Evolutionary conservation across 2,888 invertebrate species (phyloP).

Genomic region (Carterocephalus palaemon): DNA sequence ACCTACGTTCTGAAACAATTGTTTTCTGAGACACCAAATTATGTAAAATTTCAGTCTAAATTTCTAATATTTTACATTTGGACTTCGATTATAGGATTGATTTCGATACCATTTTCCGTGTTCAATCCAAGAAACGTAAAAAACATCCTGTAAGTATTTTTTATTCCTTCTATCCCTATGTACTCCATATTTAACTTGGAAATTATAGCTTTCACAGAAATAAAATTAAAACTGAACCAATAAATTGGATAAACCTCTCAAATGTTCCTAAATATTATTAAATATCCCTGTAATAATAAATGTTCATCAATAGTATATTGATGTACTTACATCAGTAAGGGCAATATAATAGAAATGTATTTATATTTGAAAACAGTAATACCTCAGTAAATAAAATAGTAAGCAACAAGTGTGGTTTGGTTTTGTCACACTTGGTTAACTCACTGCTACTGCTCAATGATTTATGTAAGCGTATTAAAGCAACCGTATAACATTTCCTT

Average conservation of each 20-base stretch:
- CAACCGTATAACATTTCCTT: conserved; percentile 7
- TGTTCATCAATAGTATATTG: too few relatives aligned
- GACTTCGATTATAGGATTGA: conserved; percentile 61
- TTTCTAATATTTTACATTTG: conserved; percentile 70
- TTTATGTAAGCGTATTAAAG: conserved; percentile 15
- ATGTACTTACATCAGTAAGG: too few relatives aligned
- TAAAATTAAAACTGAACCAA: too few relatives aligned
- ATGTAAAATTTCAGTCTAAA: conserved; percentile 73
- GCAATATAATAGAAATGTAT: too few relatives aligned
- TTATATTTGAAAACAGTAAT: too few relatives aligned
- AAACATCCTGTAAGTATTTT: conserved; percentile 74
- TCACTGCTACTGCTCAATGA: conserved; percentile 3
- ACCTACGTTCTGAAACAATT: conserved; percentile 70
- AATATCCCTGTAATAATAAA: too few relatives aligned
- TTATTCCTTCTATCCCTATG: not conserved
- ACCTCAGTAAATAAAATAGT: too few relatives aligned
- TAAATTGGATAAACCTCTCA: too few relatives aligned
- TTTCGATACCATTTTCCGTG: conserved; percentile 70
- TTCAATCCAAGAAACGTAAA: conserved; percentile 75
- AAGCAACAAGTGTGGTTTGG: conserved; percentile 3
- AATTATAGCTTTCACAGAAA: too few relatives aligned
- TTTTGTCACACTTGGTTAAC: conserved; percentile 15
- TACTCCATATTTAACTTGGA: not conserved
- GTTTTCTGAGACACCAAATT: conserved; percentile 73
- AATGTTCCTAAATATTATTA: too few relatives aligned